Conservation (phyloP, 2,888 invertebrate genomes). For the Drosophila incognita region DNA sequence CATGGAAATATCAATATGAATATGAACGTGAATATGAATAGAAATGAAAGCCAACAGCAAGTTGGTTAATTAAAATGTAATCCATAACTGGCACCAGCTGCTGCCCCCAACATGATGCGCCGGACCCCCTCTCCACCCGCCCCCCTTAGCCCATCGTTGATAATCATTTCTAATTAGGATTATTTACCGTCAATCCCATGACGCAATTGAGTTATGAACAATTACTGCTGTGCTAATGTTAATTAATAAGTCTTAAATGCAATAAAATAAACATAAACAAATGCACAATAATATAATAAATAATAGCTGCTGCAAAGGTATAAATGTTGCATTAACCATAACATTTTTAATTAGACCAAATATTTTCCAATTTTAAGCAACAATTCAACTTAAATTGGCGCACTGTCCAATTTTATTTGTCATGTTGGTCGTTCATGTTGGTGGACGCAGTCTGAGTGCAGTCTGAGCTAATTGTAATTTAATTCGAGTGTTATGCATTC, state of each 20-base stretch:
- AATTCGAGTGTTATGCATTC: slow-evolving; percentile 8
- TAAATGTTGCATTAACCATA: slow-evolving; percentile 15
- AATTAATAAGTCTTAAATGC: slow-evolving; percentile 43
- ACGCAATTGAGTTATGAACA: slow-evolving; percentile 57
- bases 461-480: slow-evolving; percentile 10
- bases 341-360: slow-evolving; percentile 57
- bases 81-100: slow-evolving; percentile 64
- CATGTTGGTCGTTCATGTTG: slow-evolving; percentile 44
- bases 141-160: slow-evolving; percentile 7
- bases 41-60: slow-evolving; percentile 48
- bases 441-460: slow-evolving; percentile 45
- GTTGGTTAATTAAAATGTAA: slow-evolving; percentile 74
- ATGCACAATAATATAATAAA: slow-evolving; percentile 39
- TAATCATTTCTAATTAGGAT: slow-evolving; percentile 56
- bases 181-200: slow-evolving; percentile 32
- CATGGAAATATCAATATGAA: slow-evolving; percentile 10
- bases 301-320: slow-evolving; percentile 22
- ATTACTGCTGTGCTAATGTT: slow-evolving; percentile 31
- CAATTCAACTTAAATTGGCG: slow-evolving; percentile 3
- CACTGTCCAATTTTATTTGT: not conserved
- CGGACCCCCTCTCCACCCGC: not conserved
- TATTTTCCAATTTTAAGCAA: slow-evolving; percentile 13
- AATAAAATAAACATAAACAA: slow-evolving; percentile 37
- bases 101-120: slow-evolving; percentile 49
- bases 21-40: slow-evolving; percentile 21